Evolutionary conservation across 64 coral and sea anemone species (phyloP).

Genomic region (Cladopsammia gracilis): DNA sequence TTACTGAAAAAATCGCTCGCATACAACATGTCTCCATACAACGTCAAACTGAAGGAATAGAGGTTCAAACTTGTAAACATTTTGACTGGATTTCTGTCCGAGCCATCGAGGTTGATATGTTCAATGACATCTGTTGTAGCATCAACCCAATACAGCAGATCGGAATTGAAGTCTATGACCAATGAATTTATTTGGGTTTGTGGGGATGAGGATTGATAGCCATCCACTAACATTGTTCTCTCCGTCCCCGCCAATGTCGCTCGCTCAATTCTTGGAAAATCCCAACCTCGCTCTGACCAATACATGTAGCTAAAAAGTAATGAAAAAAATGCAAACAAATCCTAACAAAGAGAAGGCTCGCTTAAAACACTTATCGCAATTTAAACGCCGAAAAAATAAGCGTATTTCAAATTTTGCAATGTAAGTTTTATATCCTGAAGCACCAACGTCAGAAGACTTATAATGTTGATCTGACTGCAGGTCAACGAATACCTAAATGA

Average conservation of each 20-base stretch:
- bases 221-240: not conserved
- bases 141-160: conserved; percentile 60
- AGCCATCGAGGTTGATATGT: conserved; percentile 26
- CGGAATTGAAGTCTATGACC: conserved; percentile 50
- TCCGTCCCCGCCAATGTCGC: conserved; percentile 48
- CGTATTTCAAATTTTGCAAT: too few species aligned
- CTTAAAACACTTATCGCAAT: too few species aligned
- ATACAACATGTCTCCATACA: conserved; percentile 30
- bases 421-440: too few species aligned
- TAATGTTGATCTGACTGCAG: too few species aligned
- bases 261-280: conserved; percentile 44
- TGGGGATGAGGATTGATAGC: not conserved
- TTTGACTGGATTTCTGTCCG: not conserved
- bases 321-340: not conserved
- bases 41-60: conserved; percentile 22
- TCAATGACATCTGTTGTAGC: conserved; percentile 4
- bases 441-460: too few species aligned
- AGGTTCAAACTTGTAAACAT: not conserved
- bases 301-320: conserved; percentile 43
- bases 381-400: too few species aligned
- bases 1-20: conserved; percentile 16
- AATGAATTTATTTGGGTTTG: conserved; percentile 18
- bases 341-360: not conserved
- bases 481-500: too few species aligned
- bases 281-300: conserved; percentile 42